Percentiles rank a stretch among this genome's conserved stretches.
These are phyloP conservation scores for Osmerus eperlanus DNA, from an alignment of 2,113 vertebrate genomes.

Conservation along the genomic window DNA sequence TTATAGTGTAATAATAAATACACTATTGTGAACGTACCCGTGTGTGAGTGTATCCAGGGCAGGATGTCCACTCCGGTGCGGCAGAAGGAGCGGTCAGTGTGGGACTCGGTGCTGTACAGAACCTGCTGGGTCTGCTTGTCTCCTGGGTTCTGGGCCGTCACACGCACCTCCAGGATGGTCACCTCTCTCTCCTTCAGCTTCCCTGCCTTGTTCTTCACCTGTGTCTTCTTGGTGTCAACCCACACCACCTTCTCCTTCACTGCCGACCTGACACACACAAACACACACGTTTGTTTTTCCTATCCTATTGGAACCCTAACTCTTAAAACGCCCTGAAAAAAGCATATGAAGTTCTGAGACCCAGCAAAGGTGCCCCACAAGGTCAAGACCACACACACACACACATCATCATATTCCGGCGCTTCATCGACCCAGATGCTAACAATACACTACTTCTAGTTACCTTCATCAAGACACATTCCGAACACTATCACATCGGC, in stretches of 20 bases:
- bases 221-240: constrained; percentile 71
- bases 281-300: background rate
- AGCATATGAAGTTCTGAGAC: too few species aligned
- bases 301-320: too few species aligned
- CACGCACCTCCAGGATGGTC: constrained; percentile 69
- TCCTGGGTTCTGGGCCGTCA: constrained; percentile 69
- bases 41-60: constrained; percentile 66
- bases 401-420: too few species aligned
- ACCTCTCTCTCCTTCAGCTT: constrained; percentile 74
- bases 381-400: too few species aligned
- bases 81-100: constrained; percentile 71
- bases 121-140: constrained; percentile 66
- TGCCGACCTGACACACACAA: constrained; percentile 56
- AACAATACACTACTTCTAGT: too few species aligned
- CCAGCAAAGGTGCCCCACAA: too few species aligned
- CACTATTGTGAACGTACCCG: constrained; percentile 31
- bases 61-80: constrained; percentile 63
- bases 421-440: too few species aligned
- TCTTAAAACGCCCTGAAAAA: too few species aligned
- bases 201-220: constrained; percentile 66
- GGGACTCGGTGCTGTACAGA: constrained; percentile 71
- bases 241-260: constrained; percentile 73
- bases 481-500: background rate
- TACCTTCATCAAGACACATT: too few species aligned
- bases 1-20: too few species aligned